A percentile compares a stretch with the other conserved stretches of the same genome.
phyloP scores from a whole-genome alignment of 2,113 vertebrate species.

The Bubo bubo region DNA sequence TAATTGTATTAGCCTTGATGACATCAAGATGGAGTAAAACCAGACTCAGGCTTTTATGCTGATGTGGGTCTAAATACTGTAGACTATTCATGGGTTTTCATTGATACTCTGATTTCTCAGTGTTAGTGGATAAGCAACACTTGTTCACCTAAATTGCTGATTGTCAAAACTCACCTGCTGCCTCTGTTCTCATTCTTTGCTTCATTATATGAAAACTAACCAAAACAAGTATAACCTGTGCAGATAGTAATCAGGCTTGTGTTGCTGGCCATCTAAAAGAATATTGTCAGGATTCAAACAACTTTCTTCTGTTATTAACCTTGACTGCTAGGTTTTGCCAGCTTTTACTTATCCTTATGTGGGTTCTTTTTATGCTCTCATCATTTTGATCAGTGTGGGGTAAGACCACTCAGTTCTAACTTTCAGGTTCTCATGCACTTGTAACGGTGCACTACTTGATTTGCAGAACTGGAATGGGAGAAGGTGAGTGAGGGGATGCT shows the following conservation, averaged over 20 bases:
- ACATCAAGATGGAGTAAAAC: background rate
- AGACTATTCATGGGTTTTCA: background rate
- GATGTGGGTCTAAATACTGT: background rate
- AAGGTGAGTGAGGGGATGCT: slow-evolving; percentile 21
- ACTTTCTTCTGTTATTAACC: background rate
- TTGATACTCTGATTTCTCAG: background rate
- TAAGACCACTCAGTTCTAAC: slow-evolving; percentile 10
- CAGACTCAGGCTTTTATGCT: background rate
- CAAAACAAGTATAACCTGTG: background rate
- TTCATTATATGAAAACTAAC: background rate
- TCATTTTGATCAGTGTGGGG: background rate
- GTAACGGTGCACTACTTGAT: background rate
- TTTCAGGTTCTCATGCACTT: background rate
- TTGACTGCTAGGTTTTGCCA: background rate
- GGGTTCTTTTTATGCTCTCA: background rate
- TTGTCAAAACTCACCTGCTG: background rate
- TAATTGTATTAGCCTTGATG: background rate
- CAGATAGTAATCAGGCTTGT: background rate
- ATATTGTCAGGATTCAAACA: background rate
- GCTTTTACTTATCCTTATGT: background rate
- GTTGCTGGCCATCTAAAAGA: background rate
- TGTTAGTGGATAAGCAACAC: background rate
- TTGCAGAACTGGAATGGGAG: slow-evolving; percentile 3
- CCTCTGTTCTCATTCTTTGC: background rate
- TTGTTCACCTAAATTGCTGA: background rate